phyloP scores from a whole-genome alignment of 2,113 vertebrate genomes.

The Microcebus murinus region DNA sequence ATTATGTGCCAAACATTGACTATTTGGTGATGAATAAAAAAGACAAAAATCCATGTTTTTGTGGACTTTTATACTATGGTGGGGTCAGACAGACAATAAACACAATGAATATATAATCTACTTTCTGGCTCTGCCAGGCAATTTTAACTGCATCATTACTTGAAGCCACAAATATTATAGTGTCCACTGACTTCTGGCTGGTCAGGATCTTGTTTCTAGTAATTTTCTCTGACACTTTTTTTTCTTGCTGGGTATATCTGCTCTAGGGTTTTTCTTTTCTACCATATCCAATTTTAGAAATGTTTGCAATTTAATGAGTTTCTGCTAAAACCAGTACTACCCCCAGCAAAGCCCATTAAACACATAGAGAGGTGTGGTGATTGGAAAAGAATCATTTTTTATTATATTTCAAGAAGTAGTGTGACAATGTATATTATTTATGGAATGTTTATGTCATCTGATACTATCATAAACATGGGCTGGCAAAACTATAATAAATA shows the following conservation, averaged over 20 bases:
- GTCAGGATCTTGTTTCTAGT: neutral
- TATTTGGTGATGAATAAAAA: neutral
- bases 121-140: neutral
- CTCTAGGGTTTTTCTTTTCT: slow-evolving; percentile 40
- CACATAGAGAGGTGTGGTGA: neutral
- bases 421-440: slow-evolving; percentile 48
- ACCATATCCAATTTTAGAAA: slow-evolving; percentile 39
- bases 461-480: neutral
- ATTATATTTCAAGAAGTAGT: slow-evolving; percentile 50
- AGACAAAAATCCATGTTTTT: neutral
- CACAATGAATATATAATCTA: neutral
- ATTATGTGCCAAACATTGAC: neutral
- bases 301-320: slow-evolving; percentile 43
- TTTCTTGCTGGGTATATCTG: neutral
- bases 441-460: slow-evolving; percentile 35
- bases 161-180: neutral
- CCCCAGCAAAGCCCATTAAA: slow-evolving; percentile 37
- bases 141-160: neutral
- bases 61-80: neutral
- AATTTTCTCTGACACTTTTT: slow-evolving; percentile 21
- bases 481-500: slow-evolving; percentile 31
- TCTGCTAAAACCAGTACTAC: slow-evolving; percentile 43
- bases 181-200: neutral
- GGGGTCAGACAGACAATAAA: neutral
- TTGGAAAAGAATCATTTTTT: slow-evolving; percentile 12